Evolutionary conservation across 1,140 invertebrate genomes (phyloP).

Genomic region (Metopolophium dirhodum): DNA sequence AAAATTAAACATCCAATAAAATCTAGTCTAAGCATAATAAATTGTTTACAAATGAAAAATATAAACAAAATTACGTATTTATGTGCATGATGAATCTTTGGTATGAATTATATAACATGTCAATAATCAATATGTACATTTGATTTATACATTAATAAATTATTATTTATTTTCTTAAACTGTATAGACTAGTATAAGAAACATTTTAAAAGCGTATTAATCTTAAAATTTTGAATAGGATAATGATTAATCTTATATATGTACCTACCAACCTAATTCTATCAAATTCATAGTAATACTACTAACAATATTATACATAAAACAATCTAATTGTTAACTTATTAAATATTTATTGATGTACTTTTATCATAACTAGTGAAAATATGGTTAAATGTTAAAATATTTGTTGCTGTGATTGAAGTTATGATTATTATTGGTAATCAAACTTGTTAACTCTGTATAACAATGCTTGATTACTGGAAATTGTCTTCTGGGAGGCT

Average conservation of each 20-base stretch:
- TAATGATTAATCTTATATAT: not conserved
- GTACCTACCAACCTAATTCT: not conserved
- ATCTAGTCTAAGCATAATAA: not conserved
- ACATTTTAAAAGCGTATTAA: not conserved
- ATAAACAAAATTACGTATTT: not conserved
- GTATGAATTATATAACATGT: not conserved
- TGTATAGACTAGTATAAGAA: not conserved
- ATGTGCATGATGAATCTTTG: not conserved
- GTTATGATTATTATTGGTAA: conserved; percentile 35
- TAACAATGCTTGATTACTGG: conserved; percentile 32
- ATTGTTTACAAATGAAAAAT: not conserved
- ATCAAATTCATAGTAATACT: not conserved
- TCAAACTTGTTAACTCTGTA: not conserved
- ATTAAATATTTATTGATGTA: not conserved
- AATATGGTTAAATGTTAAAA: conserved; percentile 15
- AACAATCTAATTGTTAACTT: not conserved
- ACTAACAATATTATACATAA: not conserved
- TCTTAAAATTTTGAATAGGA: not conserved
- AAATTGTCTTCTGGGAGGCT: conserved; percentile 48
- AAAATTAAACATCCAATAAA: not conserved
- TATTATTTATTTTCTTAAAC: not conserved
- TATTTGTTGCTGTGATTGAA: conserved; percentile 30
- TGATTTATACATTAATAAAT: not conserved
- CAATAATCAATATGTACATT: not conserved
- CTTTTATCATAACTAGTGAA: not conserved